Evolutionary conservation across 1,140 invertebrate genomes (phyloP).

Genomic region (Planococcus citri): DNA sequence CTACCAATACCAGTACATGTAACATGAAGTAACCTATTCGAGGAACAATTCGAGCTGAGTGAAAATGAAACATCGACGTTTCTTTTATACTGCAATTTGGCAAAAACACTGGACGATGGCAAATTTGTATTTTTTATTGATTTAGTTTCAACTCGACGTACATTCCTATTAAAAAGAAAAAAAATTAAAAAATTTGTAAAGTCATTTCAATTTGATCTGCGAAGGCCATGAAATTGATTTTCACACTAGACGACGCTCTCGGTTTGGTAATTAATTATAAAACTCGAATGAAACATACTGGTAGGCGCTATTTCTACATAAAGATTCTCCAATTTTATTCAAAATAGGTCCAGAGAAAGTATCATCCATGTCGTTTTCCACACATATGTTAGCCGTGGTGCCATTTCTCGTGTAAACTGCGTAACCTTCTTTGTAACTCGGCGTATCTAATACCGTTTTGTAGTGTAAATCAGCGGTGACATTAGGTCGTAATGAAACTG

Average conservation of each 20-base stretch:
- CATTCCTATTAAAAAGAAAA: background rate
- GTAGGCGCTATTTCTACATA: background rate
- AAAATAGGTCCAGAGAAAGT: background rate
- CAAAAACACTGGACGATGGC: background rate
- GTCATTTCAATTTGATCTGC: too few relatives aligned
- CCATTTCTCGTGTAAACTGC: slow-evolving; percentile 5
- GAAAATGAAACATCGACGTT: background rate
- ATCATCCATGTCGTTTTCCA: background rate
- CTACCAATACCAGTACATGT: background rate
- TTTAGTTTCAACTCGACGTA: background rate
- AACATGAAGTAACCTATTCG: background rate
- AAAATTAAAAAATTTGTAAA: too few relatives aligned
- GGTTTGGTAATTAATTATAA: too few relatives aligned
- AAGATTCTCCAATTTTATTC: background rate
- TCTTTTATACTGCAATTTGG: background rate
- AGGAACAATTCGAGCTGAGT: background rate
- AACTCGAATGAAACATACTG: background rate
- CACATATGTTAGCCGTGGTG: background rate
- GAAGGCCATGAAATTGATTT: too few relatives aligned
- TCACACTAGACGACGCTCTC: too few relatives aligned
- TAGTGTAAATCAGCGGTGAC: background rate
- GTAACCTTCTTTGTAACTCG: background rate
- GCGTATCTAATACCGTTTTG: background rate
- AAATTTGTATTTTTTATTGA: background rate
- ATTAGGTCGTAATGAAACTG: slow-evolving; percentile 3